Percentiles rank a stretch among this genome's conserved stretches.
Evolutionary conservation across 2,888 invertebrate species (phyloP).

Genomic region (Heteromyza rotundicornis): DNA sequence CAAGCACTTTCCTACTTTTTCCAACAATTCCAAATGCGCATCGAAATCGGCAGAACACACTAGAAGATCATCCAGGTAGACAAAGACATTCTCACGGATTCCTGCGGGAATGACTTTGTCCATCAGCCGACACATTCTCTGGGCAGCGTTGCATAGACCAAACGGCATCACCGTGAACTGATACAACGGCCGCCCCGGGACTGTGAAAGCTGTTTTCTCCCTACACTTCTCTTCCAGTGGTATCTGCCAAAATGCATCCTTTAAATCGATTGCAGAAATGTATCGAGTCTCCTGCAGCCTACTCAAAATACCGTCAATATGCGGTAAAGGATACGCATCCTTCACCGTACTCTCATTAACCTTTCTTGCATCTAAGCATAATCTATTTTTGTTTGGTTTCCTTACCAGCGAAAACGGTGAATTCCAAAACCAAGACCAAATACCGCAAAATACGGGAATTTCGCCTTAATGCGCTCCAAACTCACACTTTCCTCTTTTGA

Average conservation of each 20-base stretch:
- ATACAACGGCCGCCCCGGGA: slow-evolving; percentile 20
- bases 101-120: slow-evolving; percentile 20
- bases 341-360: slow-evolving; percentile 31
- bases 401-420: not conserved
- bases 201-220: slow-evolving; percentile 19
- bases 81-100: slow-evolving; percentile 16
- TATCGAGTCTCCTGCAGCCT: not conserved
- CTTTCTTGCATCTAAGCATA: slow-evolving; percentile 41
- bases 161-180: slow-evolving; percentile 21
- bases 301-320: slow-evolving; percentile 12
- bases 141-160: slow-evolving; percentile 22
- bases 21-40: not conserved
- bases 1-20: slow-evolving; percentile 11
- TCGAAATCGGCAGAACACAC: slow-evolving; percentile 15
- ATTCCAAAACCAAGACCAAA: no score
- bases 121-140: slow-evolving; percentile 16
- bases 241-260: slow-evolving; percentile 17
- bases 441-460: no score
- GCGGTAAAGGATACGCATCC: slow-evolving; percentile 17
- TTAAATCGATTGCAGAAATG: slow-evolving; percentile 10
- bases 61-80: slow-evolving; percentile 18
- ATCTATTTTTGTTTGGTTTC: slow-evolving; percentile 17
- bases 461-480: no score
- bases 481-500: no score
- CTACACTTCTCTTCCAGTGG: slow-evolving; percentile 10